phyloP scores from a whole-genome alignment of 2,888 invertebrate genomes.

The Napeogenes sylphis region DNA sequence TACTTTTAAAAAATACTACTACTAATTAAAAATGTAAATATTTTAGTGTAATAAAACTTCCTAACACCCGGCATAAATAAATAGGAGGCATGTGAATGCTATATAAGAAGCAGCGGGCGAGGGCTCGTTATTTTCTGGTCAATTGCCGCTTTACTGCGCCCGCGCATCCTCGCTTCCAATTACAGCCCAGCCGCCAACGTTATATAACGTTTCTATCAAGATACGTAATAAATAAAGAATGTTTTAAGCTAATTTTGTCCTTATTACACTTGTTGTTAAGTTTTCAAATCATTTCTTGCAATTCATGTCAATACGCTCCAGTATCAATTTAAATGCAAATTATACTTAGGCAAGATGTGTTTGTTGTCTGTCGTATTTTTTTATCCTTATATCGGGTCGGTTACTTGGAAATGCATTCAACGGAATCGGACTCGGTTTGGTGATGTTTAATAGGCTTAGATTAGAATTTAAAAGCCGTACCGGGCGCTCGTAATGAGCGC shows the following conservation, averaged over 20 bases:
- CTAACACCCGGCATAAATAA: slow-evolving; percentile 64
- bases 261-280: slow-evolving; percentile 14
- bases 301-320: slow-evolving; percentile 26
- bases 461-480: slow-evolving; percentile 73
- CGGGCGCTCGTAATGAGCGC: slow-evolving; percentile 46
- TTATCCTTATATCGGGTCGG: slow-evolving; percentile 74
- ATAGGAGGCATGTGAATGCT: slow-evolving; percentile 55
- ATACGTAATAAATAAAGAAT: slow-evolving; percentile 39
- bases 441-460: slow-evolving; percentile 75
- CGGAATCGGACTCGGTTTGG: slow-evolving; percentile 68
- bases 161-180: slow-evolving; percentile 77
- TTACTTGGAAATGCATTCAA: slow-evolving; percentile 77
- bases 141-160: slow-evolving; percentile 75
- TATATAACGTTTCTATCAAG: slow-evolving; percentile 52
- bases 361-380: slow-evolving; percentile 71
- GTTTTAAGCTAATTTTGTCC: slow-evolving; percentile 32
- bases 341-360: slow-evolving; percentile 76
- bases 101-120: slow-evolving; percentile 49
- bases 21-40: slow-evolving; percentile 39
- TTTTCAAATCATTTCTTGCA: slow-evolving; percentile 20
- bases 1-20: slow-evolving; percentile 17
- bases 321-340: slow-evolving; percentile 60
- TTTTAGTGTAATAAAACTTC: slow-evolving; percentile 47
- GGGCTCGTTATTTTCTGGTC: slow-evolving; percentile 78
- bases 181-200: slow-evolving; percentile 73